Evolutionary conservation across 1,140 invertebrate species (phyloP).

Genomic region (Fopius arisanus): DNA sequence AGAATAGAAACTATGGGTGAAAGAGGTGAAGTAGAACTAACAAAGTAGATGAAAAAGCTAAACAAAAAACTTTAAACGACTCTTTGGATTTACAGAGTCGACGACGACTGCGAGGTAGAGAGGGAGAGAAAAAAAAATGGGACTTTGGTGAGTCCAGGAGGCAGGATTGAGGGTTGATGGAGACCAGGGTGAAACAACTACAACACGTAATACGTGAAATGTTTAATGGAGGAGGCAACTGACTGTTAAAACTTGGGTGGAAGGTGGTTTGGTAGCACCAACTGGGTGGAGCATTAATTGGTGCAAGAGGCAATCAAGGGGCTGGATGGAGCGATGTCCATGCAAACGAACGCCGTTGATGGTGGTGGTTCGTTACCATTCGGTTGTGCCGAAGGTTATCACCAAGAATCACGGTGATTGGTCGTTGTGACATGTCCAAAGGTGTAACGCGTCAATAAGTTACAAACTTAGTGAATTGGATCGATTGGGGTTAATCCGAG

Average conservation of each 20-base stretch:
- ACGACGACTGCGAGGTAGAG: not conserved
- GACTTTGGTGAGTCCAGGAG: not conserved
- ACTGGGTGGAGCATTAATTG: not conserved
- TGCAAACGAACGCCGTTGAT: not conserved
- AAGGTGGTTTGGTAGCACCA: not conserved
- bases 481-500: no score
- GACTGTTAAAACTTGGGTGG: constrained; percentile 1
- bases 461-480: no score
- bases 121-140: not conserved
- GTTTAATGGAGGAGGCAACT: constrained; percentile 9
- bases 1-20: not conserved
- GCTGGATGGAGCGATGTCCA: not conserved
- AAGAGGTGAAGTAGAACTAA: no score
- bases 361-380: constrained; percentile 4
- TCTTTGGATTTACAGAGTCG: constrained; percentile 1
- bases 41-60: no score
- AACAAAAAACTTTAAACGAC: not conserved
- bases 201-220: not conserved
- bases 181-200: not conserved
- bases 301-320: not conserved
- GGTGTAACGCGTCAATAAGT: not conserved
- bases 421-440: not conserved
- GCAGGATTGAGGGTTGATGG: not conserved
- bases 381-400: not conserved
- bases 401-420: constrained; percentile 8